Base-by-base conservation (phyloP, 2,797 vertebrate genomes). In the Melanotaenia nigrans region DNA sequence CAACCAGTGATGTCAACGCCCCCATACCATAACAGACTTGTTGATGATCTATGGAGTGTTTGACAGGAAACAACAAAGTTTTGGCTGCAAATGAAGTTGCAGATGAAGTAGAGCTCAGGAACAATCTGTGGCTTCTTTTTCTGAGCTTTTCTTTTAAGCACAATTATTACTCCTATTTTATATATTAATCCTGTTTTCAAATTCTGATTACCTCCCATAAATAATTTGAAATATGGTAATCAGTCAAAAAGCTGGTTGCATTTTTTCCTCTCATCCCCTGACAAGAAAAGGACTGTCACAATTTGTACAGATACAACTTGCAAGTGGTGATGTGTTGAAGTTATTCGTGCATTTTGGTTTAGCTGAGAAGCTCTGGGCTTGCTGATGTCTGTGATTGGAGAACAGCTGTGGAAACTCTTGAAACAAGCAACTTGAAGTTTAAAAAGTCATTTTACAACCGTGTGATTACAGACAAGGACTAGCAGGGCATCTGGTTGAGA, bases 361-460 rank as follows among this genome's bases (percentile, higher is more conserved):
- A 55, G 38, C 66, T 67, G 65, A 58, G 71, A 63, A 68, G 74
- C 54, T 30, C 58, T 2, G 24, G 71, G 73, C 53, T 75, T 6
- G 24, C 38, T 71, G 61, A 74, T 8, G 65, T 75, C 77, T 70
- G 32, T 45, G 64, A 83, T 79, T 22, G 51, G 68, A 49, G 68
- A 91, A 82, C 90, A 93, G 89, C 88, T 92, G 91, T 90, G 30
- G 55, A 68, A 86, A 70, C 66, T 70, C 61, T 75, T 73, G 68
- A 86, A 77, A 79, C 9, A 3, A 84, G 77, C 86, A 83, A 77
- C 76, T 72, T 84, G 56, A 89, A 82, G 76, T 84, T 84, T 85
- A 85, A 86, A 87, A 89, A 78, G 71, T 84, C 58, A 22, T 69
- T 91, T 92, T 88, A 92, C 87, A 84, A 71, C 77, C 6, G 62